Evolutionary conservation across 2,113 vertebrate species (phyloP), one percentile per base, ranked within the genome.

Genomic region (Neolamprologus brichardi): DNA sequence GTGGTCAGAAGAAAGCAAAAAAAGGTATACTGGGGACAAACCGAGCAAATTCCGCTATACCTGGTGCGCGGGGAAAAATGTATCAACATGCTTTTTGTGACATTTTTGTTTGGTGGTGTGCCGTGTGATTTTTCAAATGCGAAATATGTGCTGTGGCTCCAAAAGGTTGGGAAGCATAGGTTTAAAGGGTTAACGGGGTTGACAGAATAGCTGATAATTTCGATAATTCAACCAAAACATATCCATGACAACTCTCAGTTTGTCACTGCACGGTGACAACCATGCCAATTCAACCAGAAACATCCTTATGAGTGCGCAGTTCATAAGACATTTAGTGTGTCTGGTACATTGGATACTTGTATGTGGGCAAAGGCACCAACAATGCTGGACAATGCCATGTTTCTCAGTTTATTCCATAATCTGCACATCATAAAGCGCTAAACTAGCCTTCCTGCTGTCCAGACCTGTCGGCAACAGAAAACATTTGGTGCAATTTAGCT

Each of bases 41-140:
- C 0, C 7, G 0, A 60, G 28, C 28, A 60, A 0, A 60, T 60
- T 32, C 54, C 7, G 0, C 14, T 17, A 58, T 58, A 17, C 25
- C 1, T 58, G 25, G 25, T 30, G 25, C 7, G 0, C 4, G 3
- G 54, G 14, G 3, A 1, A 10, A 32, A 60, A 32, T 32, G 15
- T 60, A 60, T 60, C 56, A 18, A 32, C 0, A 3, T 60, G 56
- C 15, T 60, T 32, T 60, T 60, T 60, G 56, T 30, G 56, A 60
- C 28, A 60, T 9, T 60, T 3, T 32, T 60, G 56, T 60, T 60
- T 60, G 56, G 56, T 60, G 56, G 28, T 60, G 56, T 60, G 14
- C 1, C 0, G 1, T 60, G 28, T 10, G 15, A 18, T 32, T 60
- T 60, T 60, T 32, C 28, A 60, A 60, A 10, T 60, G 28, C 1